phyloP scores from a whole-genome alignment of 1,140 invertebrate species.

The Hyposmocoma kahamanoa region DNA sequence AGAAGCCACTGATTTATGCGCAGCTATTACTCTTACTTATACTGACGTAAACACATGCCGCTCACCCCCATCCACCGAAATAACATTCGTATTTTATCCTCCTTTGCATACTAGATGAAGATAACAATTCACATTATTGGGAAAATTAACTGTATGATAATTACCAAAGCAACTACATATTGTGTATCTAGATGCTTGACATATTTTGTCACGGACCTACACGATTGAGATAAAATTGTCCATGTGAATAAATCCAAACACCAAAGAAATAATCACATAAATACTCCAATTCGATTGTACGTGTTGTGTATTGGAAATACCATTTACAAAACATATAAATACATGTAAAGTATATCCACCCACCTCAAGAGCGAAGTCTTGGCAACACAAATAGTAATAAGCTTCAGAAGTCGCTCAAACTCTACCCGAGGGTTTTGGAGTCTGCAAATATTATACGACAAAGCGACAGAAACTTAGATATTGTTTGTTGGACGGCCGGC shows the following conservation, averaged over 20 bases:
- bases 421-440: conserved; percentile 32
- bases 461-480: conserved; percentile 48
- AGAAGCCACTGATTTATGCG: conserved; percentile 46
- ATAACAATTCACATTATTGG: too few relatives aligned
- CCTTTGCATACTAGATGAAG: not conserved
- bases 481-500: conserved; percentile 41
- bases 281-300: too few relatives aligned
- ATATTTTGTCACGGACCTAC: too few relatives aligned
- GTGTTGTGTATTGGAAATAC: too few relatives aligned
- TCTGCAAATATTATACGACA: conserved; percentile 45
- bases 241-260: too few relatives aligned
- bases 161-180: too few relatives aligned
- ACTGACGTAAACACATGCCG: conserved; percentile 44
- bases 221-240: too few relatives aligned
- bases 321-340: too few relatives aligned
- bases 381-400: conserved; percentile 59
- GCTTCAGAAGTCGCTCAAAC: conserved; percentile 44
- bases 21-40: conserved; percentile 47
- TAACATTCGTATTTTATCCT: not conserved
- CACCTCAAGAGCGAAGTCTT: conserved; percentile 23
- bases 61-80: conserved; percentile 17
- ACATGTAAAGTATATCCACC: too few relatives aligned
- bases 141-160: too few relatives aligned
- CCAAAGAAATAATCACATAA: too few relatives aligned
- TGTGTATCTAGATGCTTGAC: too few relatives aligned